A percentile compares a stretch with the other conserved stretches of the same genome.
Evolutionary conservation across 2,888 invertebrate species (phyloP).

Genomic region (Plutella xylostella): DNA sequence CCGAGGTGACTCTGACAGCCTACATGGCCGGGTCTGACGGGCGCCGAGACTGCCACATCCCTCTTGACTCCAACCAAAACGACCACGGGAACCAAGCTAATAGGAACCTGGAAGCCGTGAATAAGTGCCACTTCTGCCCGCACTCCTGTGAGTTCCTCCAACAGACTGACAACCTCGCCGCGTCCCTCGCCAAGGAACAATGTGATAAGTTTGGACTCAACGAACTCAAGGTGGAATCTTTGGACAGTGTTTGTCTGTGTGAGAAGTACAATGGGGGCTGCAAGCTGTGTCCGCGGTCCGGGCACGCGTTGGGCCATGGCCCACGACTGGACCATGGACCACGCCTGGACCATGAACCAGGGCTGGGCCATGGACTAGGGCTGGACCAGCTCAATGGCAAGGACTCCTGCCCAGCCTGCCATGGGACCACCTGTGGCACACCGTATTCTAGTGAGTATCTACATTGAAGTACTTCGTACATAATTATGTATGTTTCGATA

Average conservation of each 20-base stretch:
- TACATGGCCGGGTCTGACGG: conserved; percentile 43
- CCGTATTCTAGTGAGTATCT: conserved; percentile 45
- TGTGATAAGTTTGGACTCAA: conserved; percentile 47
- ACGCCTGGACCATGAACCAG: not conserved
- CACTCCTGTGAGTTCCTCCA: conserved; percentile 40
- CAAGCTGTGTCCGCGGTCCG: conserved; percentile 50
- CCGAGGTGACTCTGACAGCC: conserved; percentile 59
- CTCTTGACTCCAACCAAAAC: conserved; percentile 42
- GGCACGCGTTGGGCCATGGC: too few species aligned
- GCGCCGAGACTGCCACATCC: not conserved
- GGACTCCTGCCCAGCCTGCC: conserved; percentile 39
- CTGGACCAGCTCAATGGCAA: conserved; percentile 38
- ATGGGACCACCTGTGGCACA: conserved; percentile 33
- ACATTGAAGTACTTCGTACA: too few species aligned
- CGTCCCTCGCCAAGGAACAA: conserved; percentile 40
- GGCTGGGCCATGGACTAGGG: conserved; percentile 33
- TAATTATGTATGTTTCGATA: too few species aligned
- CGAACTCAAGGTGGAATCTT: conserved; percentile 48
- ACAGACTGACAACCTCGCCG: conserved; percentile 37
- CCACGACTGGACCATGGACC: too few species aligned
- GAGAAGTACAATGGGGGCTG: conserved; percentile 60
- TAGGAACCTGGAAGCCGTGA: conserved; percentile 33
- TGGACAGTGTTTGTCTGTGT: conserved; percentile 50
- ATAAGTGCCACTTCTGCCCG: conserved; percentile 41
- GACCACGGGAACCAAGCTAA: conserved; percentile 44